Conservation (phyloP, 1,140 invertebrate species). For the Psix sp. region DNA sequence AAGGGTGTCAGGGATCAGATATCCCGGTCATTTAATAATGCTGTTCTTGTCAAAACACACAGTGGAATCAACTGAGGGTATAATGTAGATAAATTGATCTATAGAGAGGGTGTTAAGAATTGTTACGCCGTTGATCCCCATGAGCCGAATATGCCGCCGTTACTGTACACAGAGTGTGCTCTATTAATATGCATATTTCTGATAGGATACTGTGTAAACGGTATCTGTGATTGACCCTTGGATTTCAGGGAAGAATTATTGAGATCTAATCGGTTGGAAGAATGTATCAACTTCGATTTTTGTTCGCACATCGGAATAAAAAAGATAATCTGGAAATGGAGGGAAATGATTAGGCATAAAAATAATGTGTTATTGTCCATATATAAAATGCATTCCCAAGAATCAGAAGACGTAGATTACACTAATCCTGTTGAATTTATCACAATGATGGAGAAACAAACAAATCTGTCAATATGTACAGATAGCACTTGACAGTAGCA, state of each 20-base stretch:
- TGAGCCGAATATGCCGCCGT: slow-evolving; percentile 26
- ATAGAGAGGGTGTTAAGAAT: slow-evolving; percentile 66
- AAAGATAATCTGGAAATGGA: too few species aligned
- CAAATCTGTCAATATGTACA: too few species aligned
- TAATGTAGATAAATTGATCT: slow-evolving; percentile 77
- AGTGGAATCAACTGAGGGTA: slow-evolving; percentile 74
- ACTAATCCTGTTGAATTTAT: too few species aligned
- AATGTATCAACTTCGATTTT: background rate
- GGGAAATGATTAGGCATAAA: too few species aligned
- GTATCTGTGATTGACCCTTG: slow-evolving; percentile 10
- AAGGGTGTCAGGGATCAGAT: slow-evolving; percentile 76
- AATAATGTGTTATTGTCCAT: too few species aligned
- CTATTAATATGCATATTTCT: slow-evolving; percentile 58
- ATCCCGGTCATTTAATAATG: slow-evolving; percentile 77
- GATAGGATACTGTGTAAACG: slow-evolving; percentile 48
- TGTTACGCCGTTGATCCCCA: slow-evolving; percentile 33
- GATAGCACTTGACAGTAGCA: too few species aligned
- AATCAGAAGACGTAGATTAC: too few species aligned
- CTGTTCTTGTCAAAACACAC: slow-evolving; percentile 78
- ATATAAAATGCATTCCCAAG: too few species aligned
- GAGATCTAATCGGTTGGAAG: too few species aligned
- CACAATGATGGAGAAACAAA: too few species aligned
- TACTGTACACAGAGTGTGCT: slow-evolving; percentile 13
- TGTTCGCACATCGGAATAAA: too few species aligned
- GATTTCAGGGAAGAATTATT: background rate